Conservation (phyloP, 1,140 invertebrate species). For the Ceratina australensis region DNA sequence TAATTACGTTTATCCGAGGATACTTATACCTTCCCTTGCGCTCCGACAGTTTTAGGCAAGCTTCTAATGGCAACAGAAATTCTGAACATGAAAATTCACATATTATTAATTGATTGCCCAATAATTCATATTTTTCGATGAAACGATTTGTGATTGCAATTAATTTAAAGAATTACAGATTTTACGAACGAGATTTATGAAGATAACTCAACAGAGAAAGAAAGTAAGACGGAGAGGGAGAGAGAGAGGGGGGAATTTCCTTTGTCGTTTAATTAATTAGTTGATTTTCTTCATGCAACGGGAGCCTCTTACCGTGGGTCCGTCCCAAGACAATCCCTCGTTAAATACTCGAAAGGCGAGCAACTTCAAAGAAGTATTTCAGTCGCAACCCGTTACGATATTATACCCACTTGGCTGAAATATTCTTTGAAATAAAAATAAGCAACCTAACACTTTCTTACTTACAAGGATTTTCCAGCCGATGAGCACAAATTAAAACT, state of each 20-base stretch:
- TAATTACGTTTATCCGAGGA: slow-evolving; percentile 17
- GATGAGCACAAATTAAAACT: slow-evolving; percentile 16
- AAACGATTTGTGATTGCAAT: too few species aligned
- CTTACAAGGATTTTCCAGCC: slow-evolving; percentile 9
- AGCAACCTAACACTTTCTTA: slow-evolving; percentile 5
- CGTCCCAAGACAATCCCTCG: slow-evolving; percentile 15
- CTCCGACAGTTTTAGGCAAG: background rate
- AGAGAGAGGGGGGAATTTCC: too few species aligned
- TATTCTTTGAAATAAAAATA: slow-evolving; percentile 5
- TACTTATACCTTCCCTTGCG: background rate
- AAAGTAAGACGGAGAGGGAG: background rate
- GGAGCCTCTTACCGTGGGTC: background rate
- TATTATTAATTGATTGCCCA: too few species aligned
- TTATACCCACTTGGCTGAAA: slow-evolving; percentile 16
- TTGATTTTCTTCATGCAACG: slow-evolving; percentile 6
- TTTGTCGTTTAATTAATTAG: slow-evolving; percentile 20
- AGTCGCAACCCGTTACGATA: slow-evolving; percentile 20
- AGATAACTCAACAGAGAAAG: background rate
- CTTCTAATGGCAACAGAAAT: background rate
- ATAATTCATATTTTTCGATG: too few species aligned
- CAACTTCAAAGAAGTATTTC: slow-evolving; percentile 29
- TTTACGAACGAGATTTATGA: too few species aligned
- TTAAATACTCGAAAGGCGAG: slow-evolving; percentile 32
- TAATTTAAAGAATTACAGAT: too few species aligned
- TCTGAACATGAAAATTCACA: too few species aligned